Percentiles rank a stretch among this genome's conserved stretches.
Conservation (phyloP, 2,797 vertebrate genomes). For the Acrossocheilus fasciatus region DNA sequence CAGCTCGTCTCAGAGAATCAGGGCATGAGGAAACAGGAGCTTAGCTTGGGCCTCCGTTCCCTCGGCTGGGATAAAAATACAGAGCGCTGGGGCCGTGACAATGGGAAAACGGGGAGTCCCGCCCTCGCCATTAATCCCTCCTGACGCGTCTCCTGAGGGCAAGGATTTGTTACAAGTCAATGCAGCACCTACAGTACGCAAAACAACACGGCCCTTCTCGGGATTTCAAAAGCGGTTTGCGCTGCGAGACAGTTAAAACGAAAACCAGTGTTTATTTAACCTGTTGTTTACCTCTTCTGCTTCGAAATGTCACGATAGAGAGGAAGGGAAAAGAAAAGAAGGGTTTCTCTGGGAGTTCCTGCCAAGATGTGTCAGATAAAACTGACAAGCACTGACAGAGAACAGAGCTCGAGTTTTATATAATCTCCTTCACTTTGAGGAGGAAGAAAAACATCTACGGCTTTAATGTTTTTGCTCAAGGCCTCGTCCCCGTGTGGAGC, state of each 20-base stretch:
- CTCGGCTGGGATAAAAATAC: conserved; percentile 71
- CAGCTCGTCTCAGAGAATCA: conserved; percentile 73
- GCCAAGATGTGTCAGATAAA: conserved; percentile 66
- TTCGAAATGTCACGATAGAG: conserved; percentile 5
- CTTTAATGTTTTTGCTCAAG: conserved; percentile 23
- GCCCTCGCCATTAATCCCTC: conserved; percentile 78
- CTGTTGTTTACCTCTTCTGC: conserved; percentile 63
- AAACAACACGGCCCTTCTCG: conserved; percentile 75
- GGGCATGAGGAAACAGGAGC: conserved; percentile 78
- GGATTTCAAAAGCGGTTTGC: conserved; percentile 72
- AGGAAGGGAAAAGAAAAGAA: background rate
- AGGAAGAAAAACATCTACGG: conserved; percentile 55
- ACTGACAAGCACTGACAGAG: conserved; percentile 70
- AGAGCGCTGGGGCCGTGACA: conserved; percentile 76
- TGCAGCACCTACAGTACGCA: conserved; percentile 78
- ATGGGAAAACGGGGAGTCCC: conserved; percentile 79
- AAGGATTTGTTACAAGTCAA: conserved; percentile 81
- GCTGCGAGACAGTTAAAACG: conserved; percentile 70
- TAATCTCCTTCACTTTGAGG: conserved; percentile 38
- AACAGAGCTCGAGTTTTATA: conserved; percentile 56
- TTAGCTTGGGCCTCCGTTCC: conserved; percentile 55
- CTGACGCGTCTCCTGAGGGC: conserved; percentile 80
- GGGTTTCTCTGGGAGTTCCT: conserved; percentile 49
- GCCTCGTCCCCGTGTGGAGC: conserved; percentile 11
- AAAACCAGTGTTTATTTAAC: conserved; percentile 73